Evolutionary conservation across 2,888 invertebrate species (phyloP), one percentile per base, ranked within the genome.

Genomic region (Carcina quercana): DNA sequence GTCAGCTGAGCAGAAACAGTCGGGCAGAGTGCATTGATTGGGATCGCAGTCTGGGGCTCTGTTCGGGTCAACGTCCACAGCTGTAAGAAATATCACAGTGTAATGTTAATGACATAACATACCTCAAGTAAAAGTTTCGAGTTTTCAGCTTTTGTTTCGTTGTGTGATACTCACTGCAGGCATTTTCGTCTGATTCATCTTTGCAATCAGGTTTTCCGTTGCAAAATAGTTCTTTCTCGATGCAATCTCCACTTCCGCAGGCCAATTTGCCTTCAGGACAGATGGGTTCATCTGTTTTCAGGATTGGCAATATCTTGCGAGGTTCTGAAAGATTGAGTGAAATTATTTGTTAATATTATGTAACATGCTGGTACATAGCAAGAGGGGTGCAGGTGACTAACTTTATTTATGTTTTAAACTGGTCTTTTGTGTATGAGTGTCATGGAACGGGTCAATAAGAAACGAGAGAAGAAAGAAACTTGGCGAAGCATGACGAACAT

Each of bases 101-200:
- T n/a, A n/a, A n/a, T n/a, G n/a, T n/a, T n/a, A n/a, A n/a, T n/a
- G n/a, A n/a, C n/a, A n/a, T n/a, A n/a, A n/a, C n/a, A n/a, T n/a
- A n/a, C n/a, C n/a, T n/a, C n/a, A n/a, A n/a, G n/a, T n/a, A n/a
- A n/a, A n/a, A n/a, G n/a, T n/a, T n/a, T n/a, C n/a, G n/a, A n/a
- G n/a, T n/a, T n/a, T n/a, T n/a, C n/a, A n/a, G n/a, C n/a, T n/a
- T n/a, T n/a, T n/a, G n/a, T n/a, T n/a, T n/a, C n/a, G n/a, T n/a
- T n/a, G n/a, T 28, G 8, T 5, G 17, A 20, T 50, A 93, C 95
- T 92, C 86, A 96, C 96, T 91, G 87, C 96, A 96, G 47, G 96
- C 94, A 59, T 96, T 96, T 83, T 96, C 96, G 65, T 96, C 96
- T 31, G 96, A 96, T 66, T 95, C 96, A 65, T 96, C 96, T 62